Evolutionary conservation across 2,888 invertebrate species (phyloP).

Genomic region (Gymnocheta viridis): DNA sequence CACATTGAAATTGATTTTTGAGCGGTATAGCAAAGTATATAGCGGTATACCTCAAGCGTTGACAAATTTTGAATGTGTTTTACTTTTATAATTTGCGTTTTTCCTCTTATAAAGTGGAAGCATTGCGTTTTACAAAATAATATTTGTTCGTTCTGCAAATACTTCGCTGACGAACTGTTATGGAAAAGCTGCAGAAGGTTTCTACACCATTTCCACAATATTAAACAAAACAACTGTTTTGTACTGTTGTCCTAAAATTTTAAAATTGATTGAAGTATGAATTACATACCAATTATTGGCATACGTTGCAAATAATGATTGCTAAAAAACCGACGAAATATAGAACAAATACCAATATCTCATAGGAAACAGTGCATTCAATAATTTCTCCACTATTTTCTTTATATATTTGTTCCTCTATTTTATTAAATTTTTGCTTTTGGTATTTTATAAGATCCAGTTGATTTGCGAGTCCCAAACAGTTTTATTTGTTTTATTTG

Average conservation of each 20-base stretch:
- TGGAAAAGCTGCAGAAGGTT: background rate
- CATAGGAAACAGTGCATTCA: slow-evolving; percentile 18
- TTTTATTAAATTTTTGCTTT: background rate
- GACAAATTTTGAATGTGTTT: too few relatives aligned
- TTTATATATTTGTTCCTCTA: slow-evolving; percentile 7
- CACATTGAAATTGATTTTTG: too few relatives aligned
- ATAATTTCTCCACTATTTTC: slow-evolving; percentile 11
- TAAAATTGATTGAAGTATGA: too few relatives aligned
- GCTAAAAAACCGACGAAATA: too few relatives aligned
- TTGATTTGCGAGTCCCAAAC: slow-evolving; percentile 46
- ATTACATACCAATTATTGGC: too few relatives aligned
- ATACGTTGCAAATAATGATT: too few relatives aligned
- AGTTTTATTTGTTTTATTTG: slow-evolving; percentile 29
- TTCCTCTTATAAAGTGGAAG: too few relatives aligned
- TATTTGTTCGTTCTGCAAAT: background rate
- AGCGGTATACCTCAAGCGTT: too few relatives aligned
- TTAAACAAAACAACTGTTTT: background rate
- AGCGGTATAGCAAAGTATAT: too few relatives aligned
- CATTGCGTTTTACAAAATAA: too few relatives aligned
- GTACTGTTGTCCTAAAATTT: background rate
- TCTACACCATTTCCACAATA: slow-evolving; percentile 28
- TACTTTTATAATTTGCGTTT: too few relatives aligned
- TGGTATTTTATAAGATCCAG: slow-evolving; percentile 33
- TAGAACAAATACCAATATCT: too few relatives aligned
- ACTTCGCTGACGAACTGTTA: background rate